Conservation (phyloP, 2,888 invertebrate genomes). For the Bugulina stolonifera region DNA sequence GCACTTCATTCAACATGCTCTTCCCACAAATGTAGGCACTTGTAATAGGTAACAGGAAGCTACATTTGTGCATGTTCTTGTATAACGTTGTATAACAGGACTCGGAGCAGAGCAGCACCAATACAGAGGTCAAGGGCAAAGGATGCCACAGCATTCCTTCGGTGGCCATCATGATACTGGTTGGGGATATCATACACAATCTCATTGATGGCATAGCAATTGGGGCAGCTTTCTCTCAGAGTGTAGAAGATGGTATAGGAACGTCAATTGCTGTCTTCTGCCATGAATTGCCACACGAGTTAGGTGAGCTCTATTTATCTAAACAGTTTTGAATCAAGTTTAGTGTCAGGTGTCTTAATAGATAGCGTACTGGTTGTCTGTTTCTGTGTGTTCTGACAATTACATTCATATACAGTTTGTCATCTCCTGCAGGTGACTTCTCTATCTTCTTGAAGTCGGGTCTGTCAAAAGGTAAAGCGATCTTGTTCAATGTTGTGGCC, state of each 20-base stretch:
- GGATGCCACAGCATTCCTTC: neutral
- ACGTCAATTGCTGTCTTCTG: conserved; percentile 51
- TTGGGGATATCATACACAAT: conserved; percentile 51
- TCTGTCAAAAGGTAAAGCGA: neutral
- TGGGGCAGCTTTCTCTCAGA: conserved; percentile 42
- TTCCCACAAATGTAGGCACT: no score
- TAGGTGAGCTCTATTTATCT: conserved; percentile 29
- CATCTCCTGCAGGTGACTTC: conserved; percentile 6
- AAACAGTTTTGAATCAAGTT: no score
- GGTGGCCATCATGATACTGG: conserved; percentile 37
- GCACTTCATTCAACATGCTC: no score
- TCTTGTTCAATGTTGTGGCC: neutral
- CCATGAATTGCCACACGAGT: conserved; percentile 51
- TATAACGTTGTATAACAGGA: no score
- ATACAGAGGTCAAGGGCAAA: no score
- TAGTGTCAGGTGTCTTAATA: no score
- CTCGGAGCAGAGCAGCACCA: no score
- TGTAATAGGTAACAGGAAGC: no score
- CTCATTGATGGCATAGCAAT: conserved; percentile 50
- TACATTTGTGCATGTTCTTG: no score
- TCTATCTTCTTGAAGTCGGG: neutral
- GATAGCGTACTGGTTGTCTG: no score
- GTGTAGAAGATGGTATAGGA: conserved; percentile 42
- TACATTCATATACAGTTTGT: no score
- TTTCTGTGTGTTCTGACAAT: no score